Base-by-base conservation (phyloP, 1,140 invertebrate species). In the Drosophila kanapiae region DNA sequence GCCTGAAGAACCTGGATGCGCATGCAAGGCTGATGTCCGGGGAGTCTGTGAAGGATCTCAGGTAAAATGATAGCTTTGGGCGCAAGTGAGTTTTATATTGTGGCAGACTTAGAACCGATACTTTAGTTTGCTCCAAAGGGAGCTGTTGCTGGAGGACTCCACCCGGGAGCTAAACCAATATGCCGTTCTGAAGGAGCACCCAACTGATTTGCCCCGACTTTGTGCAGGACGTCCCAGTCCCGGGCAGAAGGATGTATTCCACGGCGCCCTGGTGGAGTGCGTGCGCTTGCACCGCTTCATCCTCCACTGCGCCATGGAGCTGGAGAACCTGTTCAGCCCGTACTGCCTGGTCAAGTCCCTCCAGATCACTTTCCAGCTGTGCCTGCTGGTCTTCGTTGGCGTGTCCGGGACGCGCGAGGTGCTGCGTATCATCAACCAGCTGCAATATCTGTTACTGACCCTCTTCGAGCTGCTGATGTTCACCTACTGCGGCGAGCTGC, bases 291-390 rank as follows among this genome's bases (percentile, higher is more conserved):
- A 92, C 64, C 82, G 76, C 4, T 92, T 92, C 31, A 76, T 92
- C 2, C 48, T 92, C n/a, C 51, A 75, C 6, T 75, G 54, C 23
- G 72, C 82, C 47, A 45, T 59, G 14, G 81, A 80, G 35, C 47
- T 92, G 64, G 91, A 92, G 54, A 54, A 75, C 35, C 74, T 92
- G 0, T 92, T 91, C 33, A 92, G 91, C 45, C 91, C 91, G 3
- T 92, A 82, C 29, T 92, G 91, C 27, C 57, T 92, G 16, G 40
- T 92, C 9, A 92, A 92, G 53, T 92, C 91, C 18, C 42, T 92
- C 31, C 91, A 92, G 69, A 91, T 92, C 18, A 92, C 91, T 3
- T 29, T 92, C 1, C 91, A 92, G 53, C 38, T 92, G 4, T 92
- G 91, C 27, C 63, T 92, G 27, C 71, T 92, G 9, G 82, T 82